Evolutionary conservation across 2,797 vertebrate genomes (phyloP).

Genomic region (Gallinago nigripennis): DNA sequence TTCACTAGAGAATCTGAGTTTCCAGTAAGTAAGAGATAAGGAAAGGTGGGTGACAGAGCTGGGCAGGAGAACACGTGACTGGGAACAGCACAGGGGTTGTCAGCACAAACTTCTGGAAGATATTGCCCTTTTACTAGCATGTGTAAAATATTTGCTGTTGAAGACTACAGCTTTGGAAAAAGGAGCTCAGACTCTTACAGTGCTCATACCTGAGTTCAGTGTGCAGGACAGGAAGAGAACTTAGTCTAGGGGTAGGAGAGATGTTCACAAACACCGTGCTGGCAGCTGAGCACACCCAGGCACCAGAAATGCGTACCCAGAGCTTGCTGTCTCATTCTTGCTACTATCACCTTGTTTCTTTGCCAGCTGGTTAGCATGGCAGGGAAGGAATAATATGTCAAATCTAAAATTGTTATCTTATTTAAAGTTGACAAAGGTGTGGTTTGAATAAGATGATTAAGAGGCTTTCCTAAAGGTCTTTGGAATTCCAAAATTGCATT

Average conservation of each 20-base stretch:
- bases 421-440: neutral
- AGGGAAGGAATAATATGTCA: neutral
- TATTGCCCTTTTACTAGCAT: neutral
- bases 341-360: neutral
- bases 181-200: neutral
- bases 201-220: neutral
- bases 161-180: neutral
- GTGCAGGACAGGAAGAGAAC: neutral
- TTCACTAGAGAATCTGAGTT: neutral
- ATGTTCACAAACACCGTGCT: fast-evolving
- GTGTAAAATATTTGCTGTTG: neutral
- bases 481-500: neutral
- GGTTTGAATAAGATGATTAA: neutral
- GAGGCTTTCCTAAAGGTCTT: neutral
- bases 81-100: neutral
- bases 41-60: neutral
- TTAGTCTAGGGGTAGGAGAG: neutral
- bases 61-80: neutral
- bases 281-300: neutral
- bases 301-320: neutral
- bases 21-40: neutral
- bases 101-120: neutral
- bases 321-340: neutral
- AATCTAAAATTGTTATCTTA: neutral
- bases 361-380: neutral